Percentiles rank a stretch among this genome's conserved stretches.
Evolutionary conservation across 1,140 invertebrate species (phyloP).

Genomic region (Megathymus violae): DNA sequence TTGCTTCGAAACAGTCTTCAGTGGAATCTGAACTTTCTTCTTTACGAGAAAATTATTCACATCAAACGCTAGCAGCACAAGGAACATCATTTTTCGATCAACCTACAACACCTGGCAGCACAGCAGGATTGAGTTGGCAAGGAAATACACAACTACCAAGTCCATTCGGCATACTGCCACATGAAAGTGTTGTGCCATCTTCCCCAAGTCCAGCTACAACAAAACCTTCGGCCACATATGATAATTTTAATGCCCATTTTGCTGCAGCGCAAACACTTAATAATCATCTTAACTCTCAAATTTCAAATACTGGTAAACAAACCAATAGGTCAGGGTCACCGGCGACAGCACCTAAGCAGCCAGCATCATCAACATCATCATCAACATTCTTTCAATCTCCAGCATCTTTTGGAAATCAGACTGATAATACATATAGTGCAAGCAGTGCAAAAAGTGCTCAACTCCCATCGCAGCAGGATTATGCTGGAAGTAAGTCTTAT

Average conservation of each 20-base stretch:
- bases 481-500: conserved; percentile 85
- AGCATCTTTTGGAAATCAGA: conserved; percentile 82
- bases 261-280: conserved; percentile 85
- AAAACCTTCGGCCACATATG: conserved; percentile 85
- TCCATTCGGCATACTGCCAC: conserved; percentile 90
- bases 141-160: conserved; percentile 87
- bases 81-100: conserved; percentile 87
- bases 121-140: conserved; percentile 85
- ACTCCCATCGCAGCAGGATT: conserved; percentile 82
- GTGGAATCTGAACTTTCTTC: conserved; percentile 85
- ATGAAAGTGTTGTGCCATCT: conserved; percentile 89
- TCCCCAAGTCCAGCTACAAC: conserved; percentile 85
- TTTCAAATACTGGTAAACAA: conserved; percentile 82
- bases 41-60: conserved; percentile 85
- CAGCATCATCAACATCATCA: conserved; percentile 83
- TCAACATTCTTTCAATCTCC: conserved; percentile 87
- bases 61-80: conserved; percentile 83
- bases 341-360: conserved; percentile 82
- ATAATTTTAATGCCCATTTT: conserved; percentile 88
- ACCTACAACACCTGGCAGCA: conserved; percentile 81
- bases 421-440: conserved; percentile 84
- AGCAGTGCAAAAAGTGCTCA: conserved; percentile 84
- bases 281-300: conserved; percentile 86
- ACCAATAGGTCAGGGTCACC: conserved; percentile 85
- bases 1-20: conserved; percentile 83